A percentile compares a stretch with the other conserved stretches of the same genome.
phyloP scores from a whole-genome alignment of 2,797 vertebrate species.

The Botia kubotai region DNA sequence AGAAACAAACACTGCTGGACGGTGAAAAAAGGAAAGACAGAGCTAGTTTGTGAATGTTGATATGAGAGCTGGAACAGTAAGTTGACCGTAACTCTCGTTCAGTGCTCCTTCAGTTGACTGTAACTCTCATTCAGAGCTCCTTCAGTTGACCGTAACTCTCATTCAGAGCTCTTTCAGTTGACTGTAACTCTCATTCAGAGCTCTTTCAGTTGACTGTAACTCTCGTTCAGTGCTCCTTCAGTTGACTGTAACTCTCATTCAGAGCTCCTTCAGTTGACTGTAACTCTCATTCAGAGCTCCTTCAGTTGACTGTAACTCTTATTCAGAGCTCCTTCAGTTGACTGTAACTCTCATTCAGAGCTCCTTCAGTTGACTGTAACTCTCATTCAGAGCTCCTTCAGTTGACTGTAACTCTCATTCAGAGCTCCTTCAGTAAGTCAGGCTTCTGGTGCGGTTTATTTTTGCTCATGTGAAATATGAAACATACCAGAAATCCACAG shows the following conservation, averaged over 20 bases:
- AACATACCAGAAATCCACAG: slow-evolving; percentile 9
- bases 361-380: no score
- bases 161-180: background rate
- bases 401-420: no score
- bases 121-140: background rate
- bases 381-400: no score
- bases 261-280: no score
- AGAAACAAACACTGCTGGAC: slow-evolving; percentile 17
- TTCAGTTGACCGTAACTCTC: slow-evolving; percentile 1
- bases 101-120: background rate
- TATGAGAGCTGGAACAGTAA: background rate
- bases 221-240: no score
- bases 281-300: no score
- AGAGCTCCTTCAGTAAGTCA: no score
- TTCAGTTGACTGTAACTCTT: no score
- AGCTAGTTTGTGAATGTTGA: background rate
- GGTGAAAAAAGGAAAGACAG: background rate
- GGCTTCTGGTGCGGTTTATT: background rate
- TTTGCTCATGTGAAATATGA: slow-evolving; percentile 17
- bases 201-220: background rate
- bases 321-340: no score
- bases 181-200: background rate
- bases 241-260: no score
- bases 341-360: no score
- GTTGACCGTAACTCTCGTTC: background rate